Percentiles rank a stretch among this genome's conserved stretches.
Conservation (phyloP, 2,113 vertebrate genomes). For the Sapayoa aenigma region DNA sequence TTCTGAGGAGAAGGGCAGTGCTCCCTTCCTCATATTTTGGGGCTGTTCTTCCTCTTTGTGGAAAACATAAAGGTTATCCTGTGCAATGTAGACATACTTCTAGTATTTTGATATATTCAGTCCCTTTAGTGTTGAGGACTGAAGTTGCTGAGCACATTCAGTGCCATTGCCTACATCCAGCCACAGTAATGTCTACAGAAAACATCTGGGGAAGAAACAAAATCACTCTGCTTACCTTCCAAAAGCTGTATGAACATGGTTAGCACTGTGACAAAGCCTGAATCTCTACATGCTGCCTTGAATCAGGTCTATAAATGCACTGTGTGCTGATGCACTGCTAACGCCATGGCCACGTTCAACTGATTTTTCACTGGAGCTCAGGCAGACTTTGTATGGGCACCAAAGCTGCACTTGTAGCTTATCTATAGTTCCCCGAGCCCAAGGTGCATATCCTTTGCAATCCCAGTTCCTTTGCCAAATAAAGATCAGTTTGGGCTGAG, state of each 20-base stretch:
- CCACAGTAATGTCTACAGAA: not conserved
- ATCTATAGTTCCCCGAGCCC: not conserved
- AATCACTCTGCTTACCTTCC: constrained; percentile 13
- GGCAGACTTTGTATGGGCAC: not conserved
- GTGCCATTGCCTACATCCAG: not conserved
- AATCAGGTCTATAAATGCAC: not conserved
- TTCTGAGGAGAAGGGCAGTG: not conserved
- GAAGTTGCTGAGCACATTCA: not conserved
- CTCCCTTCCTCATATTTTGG: not conserved
- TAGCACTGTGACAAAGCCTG: constrained; percentile 49
- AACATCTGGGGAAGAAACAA: not conserved
- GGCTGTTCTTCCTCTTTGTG: not conserved
- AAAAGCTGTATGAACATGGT: not conserved
- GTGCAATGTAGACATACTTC: not conserved
- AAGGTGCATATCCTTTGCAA: not conserved
- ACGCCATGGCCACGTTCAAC: not conserved
- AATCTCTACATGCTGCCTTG: not conserved
- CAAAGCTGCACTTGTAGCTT: not conserved
- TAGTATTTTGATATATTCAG: not conserved
- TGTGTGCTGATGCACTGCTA: not conserved
- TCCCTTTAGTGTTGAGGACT: not conserved
- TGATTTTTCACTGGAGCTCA: not conserved
- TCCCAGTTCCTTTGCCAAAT: not conserved
- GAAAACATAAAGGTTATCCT: not conserved
- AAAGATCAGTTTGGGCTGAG: not conserved